phyloP scores from a whole-genome alignment of 2,113 vertebrate species.

The Apus apus region DNA sequence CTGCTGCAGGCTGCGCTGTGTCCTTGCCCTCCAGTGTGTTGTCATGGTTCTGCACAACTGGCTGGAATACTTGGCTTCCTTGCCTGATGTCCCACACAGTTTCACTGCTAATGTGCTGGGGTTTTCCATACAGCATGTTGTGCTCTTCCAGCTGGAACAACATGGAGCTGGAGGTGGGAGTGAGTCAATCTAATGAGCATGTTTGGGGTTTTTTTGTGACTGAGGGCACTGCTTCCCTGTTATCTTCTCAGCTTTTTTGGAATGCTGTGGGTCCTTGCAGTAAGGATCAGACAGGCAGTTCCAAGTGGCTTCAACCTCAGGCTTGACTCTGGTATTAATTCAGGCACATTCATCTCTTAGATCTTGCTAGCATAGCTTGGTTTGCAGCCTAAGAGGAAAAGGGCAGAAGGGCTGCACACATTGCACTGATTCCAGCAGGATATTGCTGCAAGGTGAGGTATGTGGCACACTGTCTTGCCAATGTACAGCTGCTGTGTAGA shows the following conservation, averaged over 20 bases:
- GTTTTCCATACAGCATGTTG: neutral
- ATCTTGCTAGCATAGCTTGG: neutral
- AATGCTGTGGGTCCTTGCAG: neutral
- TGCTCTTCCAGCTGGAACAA: neutral
- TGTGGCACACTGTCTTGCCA: neutral
- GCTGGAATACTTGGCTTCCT: neutral
- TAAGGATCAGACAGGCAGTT: neutral
- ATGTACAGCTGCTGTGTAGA: neutral
- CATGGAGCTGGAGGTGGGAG: neutral
- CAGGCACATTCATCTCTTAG: neutral
- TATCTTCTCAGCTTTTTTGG: neutral
- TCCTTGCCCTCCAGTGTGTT: neutral
- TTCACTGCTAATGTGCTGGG: neutral
- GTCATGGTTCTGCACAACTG: neutral
- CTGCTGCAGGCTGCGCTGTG: neutral
- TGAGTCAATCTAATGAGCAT: neutral
- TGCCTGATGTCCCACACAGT: neutral
- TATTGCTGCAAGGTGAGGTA: neutral
- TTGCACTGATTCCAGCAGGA: conserved; percentile 26
- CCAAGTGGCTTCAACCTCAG: neutral
- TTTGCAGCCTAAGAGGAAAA: neutral
- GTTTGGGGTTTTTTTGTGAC: neutral
- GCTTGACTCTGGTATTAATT: neutral
- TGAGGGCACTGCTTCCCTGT: neutral
- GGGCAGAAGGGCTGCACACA: conserved; percentile 9